Base-by-base conservation (phyloP, 2,113 vertebrate species). In the Thermophis baileyi region DNA sequence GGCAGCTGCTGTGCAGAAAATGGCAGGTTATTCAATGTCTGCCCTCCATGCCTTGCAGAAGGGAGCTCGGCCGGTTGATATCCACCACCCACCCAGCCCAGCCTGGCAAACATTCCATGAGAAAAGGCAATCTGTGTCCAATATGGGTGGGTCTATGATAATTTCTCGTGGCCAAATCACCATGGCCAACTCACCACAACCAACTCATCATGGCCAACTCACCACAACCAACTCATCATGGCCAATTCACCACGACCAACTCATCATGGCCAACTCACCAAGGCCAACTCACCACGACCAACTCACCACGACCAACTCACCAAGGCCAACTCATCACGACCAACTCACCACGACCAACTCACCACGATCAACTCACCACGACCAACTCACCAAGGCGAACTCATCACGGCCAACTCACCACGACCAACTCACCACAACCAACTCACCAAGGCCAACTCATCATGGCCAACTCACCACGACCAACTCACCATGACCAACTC, bases 1-100 rank as follows among this genome's bases (percentile, higher is more conserved):
- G 35, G 91, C 74, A 94, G 53, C 95, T 91, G 94, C 94, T 92
- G 81, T 88, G 86, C 53, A 30, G 90, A 92, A 89, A 87, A 93
- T 46, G 27, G 86, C 5, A 44, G 16, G 11, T 93, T 95, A 94
- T 96, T 94, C 47, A 81, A 88, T 85, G 93, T 91, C 94, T 94
- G 95, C 91, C 0, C 94, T 94, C 74, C 1, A 93, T 95, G 95
- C 94, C 93, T 93, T 92, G 95, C 95, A 30, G 10, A 1, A 93
- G 92, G 49, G 88, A 94, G 89, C 46, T 20, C 0, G 91, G 94
- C 94, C 90, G 94, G 89, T 95, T n/a, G 0, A 3, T 91, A 93
- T 1, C 51, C 8, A 0, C 94, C 92, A 89, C 90, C 94, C 50
- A 1, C 0, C 49, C 4, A 9, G 30, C 88, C 81, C 60, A 0